Evolutionary conservation across 2,888 invertebrate species (phyloP), one percentile per base, ranked within the genome.

Genomic region (Leucoma salicis): DNA sequence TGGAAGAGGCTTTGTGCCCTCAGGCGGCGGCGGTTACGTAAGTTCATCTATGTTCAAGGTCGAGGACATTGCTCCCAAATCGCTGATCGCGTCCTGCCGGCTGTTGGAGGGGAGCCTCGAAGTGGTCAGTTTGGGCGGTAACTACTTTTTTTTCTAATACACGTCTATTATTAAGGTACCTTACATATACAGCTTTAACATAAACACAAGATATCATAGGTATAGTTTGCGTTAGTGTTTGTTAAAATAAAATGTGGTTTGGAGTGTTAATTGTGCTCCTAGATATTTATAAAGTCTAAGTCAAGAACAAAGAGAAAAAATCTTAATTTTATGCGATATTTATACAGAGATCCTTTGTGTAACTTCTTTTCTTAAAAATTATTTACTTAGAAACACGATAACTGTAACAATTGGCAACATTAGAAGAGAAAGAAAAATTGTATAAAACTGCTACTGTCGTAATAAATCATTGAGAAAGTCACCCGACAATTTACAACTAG

Each of bases 31-130:
- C 77, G 83, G 87, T 88, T 86, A 85, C 80, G 75, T 88, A 87
- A 87, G 87, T 87, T 86, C 88, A 87, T 85, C 89, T 89, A 89
- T 82, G 73, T 78, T 80, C 89, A 89, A 89, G 89, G 89, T 79
- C 86, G 87, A 75, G 89, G 87, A 80, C 89, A 77, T 87, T 89
- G 89, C 83, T 86, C 89, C 88, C 88, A 82, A 85, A 83, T 81
- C 81, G 83, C 83, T 82, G 86, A 82, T 81, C 82, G 81, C 80
- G 82, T 86, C 87, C 87, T 82, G 76, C 66, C 67, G 58, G 42
- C 33, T 45, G 28, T 69, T 77, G 76, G 75, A 65, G 76, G 73
- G 75, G 78, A 72, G 70, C 73, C 74, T 70, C 58, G 62, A 66
- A 70, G 71, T 68, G 75, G 75, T 74, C 76, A 82, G 78, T 83